Evolutionary conservation across 2,113 vertebrate species (phyloP).

Genomic region (Takifugu bimaculatus): DNA sequence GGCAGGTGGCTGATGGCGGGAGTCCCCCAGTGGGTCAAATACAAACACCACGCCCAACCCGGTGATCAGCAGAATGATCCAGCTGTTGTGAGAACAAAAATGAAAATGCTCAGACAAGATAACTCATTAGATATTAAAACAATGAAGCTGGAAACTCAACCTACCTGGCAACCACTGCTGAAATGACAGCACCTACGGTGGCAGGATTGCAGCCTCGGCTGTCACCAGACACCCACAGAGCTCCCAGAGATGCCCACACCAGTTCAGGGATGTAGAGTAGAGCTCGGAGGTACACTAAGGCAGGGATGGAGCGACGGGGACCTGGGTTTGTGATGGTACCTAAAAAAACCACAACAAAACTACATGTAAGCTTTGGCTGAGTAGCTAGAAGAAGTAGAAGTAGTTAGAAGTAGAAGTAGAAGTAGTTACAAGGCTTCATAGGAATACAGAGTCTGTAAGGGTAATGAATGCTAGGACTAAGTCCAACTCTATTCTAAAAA

Average conservation of each 20-base stretch:
- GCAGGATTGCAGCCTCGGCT: slow-evolving; percentile 78
- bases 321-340: slow-evolving; percentile 93
- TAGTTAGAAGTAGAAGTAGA: no score
- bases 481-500: no score
- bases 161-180: slow-evolving; percentile 87
- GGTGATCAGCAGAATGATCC: slow-evolving; percentile 87
- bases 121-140: background rate
- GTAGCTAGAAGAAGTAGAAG: no score
- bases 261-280: slow-evolving; percentile 88
- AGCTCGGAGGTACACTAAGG: slow-evolving; percentile 86
- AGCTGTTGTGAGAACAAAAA: slow-evolving; percentile 70
- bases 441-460: no score
- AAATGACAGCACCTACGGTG: slow-evolving; percentile 77
- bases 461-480: no score
- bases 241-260: slow-evolving; percentile 87
- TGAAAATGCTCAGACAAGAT: background rate
- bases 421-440: no score
- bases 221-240: slow-evolving; percentile 82
- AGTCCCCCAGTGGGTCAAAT: slow-evolving; percentile 89
- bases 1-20: slow-evolving; percentile 35
- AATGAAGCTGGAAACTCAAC: background rate
- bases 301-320: slow-evolving; percentile 85
- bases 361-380: no score
- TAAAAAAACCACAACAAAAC: slow-evolving; percentile 46
- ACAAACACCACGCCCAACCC: slow-evolving; percentile 81